phyloP scores from a whole-genome alignment of 30 jellyfish, hydroid and myxozoan genomes.

The Hydra vulgaris region DNA sequence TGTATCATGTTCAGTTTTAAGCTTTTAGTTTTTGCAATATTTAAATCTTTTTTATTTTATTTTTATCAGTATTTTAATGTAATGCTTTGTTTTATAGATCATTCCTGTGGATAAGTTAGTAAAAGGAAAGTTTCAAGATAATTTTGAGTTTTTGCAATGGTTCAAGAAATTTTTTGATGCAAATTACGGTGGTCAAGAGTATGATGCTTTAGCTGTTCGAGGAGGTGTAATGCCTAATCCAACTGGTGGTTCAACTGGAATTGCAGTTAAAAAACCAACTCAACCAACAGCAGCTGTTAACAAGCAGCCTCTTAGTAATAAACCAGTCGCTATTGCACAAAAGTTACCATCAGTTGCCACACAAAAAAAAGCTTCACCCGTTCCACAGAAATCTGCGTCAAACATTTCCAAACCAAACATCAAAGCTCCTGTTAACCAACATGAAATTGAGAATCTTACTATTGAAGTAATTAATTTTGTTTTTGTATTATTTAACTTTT shows the following conservation, averaged over 20 bases:
- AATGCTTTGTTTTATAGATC: slow-evolving; percentile 29
- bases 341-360: slow-evolving; percentile 10
- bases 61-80: too few species aligned
- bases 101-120: slow-evolving; percentile 66
- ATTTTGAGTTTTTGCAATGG: slow-evolving; percentile 86
- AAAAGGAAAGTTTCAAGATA: slow-evolving; percentile 73
- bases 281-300: background rate
- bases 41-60: too few species aligned
- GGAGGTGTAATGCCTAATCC: slow-evolving; percentile 61
- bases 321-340: slow-evolving; percentile 26
- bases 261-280: slow-evolving; percentile 12
- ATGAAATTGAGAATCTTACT: slow-evolving; percentile 24
- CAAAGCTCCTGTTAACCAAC: slow-evolving; percentile 22
- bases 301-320: background rate
- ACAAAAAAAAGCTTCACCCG: slow-evolving; percentile 30
- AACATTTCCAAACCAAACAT: slow-evolving; percentile 8
- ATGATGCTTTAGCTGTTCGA: slow-evolving; percentile 57
- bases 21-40: too few species aligned
- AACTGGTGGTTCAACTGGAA: slow-evolving; percentile 32
- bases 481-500: background rate
- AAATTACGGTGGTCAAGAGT: slow-evolving; percentile 78
- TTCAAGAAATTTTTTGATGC: slow-evolving; percentile 84
- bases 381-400: slow-evolving; percentile 20
- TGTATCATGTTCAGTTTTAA: too few species aligned
- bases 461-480: slow-evolving; percentile 19